phyloP scores from a whole-genome alignment of 2,888 invertebrate species.

The Gryllus longicercus region DNA sequence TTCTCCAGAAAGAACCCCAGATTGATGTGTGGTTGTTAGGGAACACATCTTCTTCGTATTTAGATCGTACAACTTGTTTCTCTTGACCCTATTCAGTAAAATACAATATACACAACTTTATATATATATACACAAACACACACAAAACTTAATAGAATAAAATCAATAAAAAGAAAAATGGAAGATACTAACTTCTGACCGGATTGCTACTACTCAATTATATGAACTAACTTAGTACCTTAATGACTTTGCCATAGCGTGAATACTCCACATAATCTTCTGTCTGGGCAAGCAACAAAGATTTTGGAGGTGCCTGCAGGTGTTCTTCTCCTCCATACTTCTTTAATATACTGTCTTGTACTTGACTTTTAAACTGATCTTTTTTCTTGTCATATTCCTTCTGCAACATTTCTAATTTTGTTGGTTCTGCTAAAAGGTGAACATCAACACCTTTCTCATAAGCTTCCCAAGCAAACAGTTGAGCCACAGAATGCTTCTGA shows the following conservation, averaged over 20 bases:
- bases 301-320: slow-evolving; percentile 78
- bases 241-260: slow-evolving; percentile 76
- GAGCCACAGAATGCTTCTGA: slow-evolving; percentile 80
- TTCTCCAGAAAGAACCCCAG: slow-evolving; percentile 95
- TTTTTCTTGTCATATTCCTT: slow-evolving; percentile 87
- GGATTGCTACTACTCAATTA: not conserved
- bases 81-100: slow-evolving; percentile 66
- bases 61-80: slow-evolving; percentile 77
- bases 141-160: not conserved
- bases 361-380: slow-evolving; percentile 81
- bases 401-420: slow-evolving; percentile 88
- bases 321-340: slow-evolving; percentile 96
- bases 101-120: not conserved
- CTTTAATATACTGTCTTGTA: slow-evolving; percentile 74
- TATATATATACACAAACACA: no score
- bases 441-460: slow-evolving; percentile 90
- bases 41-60: slow-evolving; percentile 91
- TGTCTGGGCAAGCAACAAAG: slow-evolving; percentile 88
- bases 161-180: not conserved
- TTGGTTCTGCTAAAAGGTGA: slow-evolving; percentile 94
- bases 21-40: slow-evolving; percentile 91
- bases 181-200: not conserved
- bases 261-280: slow-evolving; percentile 96
- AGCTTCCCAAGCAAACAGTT: slow-evolving; percentile 97
- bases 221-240: slow-evolving; percentile 39